Evolutionary conservation across 2,888 invertebrate genomes (phyloP), one percentile per base, ranked within the genome.

Genomic region (Tryphoninae sp.): DNA sequence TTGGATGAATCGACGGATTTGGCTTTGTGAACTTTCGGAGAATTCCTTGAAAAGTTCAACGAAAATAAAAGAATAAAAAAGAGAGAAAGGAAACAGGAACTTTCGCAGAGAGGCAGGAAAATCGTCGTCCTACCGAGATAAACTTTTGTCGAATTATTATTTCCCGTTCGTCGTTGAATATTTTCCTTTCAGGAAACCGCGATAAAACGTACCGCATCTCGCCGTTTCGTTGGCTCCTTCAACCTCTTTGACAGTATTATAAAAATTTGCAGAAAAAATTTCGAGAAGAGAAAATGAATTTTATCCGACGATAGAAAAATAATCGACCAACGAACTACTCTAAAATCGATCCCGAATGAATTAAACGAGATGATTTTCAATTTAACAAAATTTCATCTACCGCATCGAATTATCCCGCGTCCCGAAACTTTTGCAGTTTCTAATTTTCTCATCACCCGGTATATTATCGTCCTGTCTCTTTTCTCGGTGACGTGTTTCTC

Each of bases 381-480:
- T 33, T 33, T 33, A 33, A 33, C 33, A 6, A 33, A 33, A 33
- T 33, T 33, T 33, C 33, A 33, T 33, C 33, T 4, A 33, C 6
- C 33, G 33, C 0, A 33, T 33, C 33, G 33, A 33, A 33, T 33
- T 33, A 33, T 33, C 6, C 33, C 33, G 6, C 33, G 33, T 33
- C 33, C 6, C 33, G 0, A 33, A 33, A 33, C 33, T 33, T 33
- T 33, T 26, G 2, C 26, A 26, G 26, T 26, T 33, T 22, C 55
- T 55, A 71, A 71, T 67, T 64, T 73, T 79, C 80, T 72, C 84
- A 86, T 73, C 90, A 89, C 26, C 73, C 51, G 61, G 49, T 80
- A 69, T 45, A 58, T 64, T 45, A 64, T 64, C 26, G 23, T 72
- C n/a, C 19, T 55, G 58, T 72, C 58, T 51, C 53, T 55, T 55